Evolutionary conservation across 2,888 invertebrate genomes (phyloP).

Genomic region (Altica lythri): DNA sequence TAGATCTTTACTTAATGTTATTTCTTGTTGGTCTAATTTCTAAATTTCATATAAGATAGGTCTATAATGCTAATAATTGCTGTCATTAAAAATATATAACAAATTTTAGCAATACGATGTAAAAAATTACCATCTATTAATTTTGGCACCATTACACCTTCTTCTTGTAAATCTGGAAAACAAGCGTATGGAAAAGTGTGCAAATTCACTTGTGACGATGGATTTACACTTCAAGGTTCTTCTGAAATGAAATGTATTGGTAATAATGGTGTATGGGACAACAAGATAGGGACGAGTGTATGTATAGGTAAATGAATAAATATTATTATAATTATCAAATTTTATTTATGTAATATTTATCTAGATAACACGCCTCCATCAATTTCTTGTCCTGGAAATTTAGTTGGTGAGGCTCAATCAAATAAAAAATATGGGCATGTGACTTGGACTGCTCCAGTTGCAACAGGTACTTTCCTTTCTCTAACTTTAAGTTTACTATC

Average conservation of each 20-base stretch:
- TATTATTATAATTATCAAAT: not conserved
- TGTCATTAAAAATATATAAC: no score
- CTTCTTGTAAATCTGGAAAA: slow-evolving; percentile 61
- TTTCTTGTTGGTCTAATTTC: no score
- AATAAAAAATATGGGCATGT: slow-evolving; percentile 62
- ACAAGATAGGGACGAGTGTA: slow-evolving; percentile 51
- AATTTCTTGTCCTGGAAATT: slow-evolving; percentile 63
- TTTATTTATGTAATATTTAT: slow-evolving; percentile 19
- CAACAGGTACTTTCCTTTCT: no score
- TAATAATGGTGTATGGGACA: slow-evolving; percentile 62
- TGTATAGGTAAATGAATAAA: slow-evolving; percentile 45
- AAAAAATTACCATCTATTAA: slow-evolving; percentile 56
- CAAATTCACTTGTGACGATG: slow-evolving; percentile 62
- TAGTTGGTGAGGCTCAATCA: slow-evolving; percentile 56
- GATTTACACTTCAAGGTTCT: slow-evolving; percentile 64
- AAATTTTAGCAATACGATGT: slow-evolving; percentile 54
- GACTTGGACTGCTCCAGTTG: slow-evolving; percentile 58
- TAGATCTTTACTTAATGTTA: not conserved
- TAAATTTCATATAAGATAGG: no score
- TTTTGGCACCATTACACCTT: slow-evolving; percentile 62
- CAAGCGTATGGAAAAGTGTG: slow-evolving; percentile 65
- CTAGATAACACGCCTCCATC: slow-evolving; percentile 64
- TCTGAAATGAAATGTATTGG: slow-evolving; percentile 61
- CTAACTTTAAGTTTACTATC: no score
- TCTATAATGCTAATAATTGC: no score